A percentile compares a stretch with the other conserved stretches of the same genome.
These are phyloP conservation scores for Anastatus disparis DNA, from an alignment of 1,140 invertebrate genomes.

Conservation along the genomic window DNA sequence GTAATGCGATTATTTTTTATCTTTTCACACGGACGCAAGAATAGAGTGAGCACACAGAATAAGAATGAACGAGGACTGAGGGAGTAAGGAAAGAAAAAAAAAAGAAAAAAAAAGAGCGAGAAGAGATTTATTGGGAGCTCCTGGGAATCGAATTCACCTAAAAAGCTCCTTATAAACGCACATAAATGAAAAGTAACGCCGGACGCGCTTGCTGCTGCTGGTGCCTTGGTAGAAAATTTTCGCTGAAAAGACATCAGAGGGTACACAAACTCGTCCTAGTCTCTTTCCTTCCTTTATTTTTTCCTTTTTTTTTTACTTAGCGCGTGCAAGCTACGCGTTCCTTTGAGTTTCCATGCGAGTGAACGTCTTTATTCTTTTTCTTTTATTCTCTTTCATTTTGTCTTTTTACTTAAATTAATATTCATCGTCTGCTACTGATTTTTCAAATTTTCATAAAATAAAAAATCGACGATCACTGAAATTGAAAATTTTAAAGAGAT, in stretches of 20 bases:
- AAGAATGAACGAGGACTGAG: neutral
- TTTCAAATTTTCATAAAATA: no score
- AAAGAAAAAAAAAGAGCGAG: neutral
- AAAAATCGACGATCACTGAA: no score
- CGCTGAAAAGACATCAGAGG: slow-evolving; percentile 3
- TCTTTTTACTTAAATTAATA: no score
- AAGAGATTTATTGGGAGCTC: slow-evolving; percentile 30
- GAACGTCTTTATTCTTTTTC: no score
- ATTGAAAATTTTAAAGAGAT: no score
- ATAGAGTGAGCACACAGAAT: neutral
- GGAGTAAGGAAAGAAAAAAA: slow-evolving; percentile 20
- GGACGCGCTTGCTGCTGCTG: no score
- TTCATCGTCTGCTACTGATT: no score
- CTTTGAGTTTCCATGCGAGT: no score
- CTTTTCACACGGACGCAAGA: neutral
- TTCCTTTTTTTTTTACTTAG: no score
- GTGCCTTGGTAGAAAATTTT: neutral
- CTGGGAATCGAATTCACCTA: slow-evolving; percentile 28
- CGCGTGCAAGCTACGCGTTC: no score
- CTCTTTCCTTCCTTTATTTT: neutral
- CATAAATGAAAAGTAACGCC: slow-evolving; percentile 40
- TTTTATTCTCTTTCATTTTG: no score
- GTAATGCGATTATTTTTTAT: slow-evolving; percentile 43
- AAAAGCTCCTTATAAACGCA: slow-evolving; percentile 37
- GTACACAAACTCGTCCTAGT: no score